Conservation (phyloP, 2,888 invertebrate genomes). For the Leptogaster cylindrica region DNA sequence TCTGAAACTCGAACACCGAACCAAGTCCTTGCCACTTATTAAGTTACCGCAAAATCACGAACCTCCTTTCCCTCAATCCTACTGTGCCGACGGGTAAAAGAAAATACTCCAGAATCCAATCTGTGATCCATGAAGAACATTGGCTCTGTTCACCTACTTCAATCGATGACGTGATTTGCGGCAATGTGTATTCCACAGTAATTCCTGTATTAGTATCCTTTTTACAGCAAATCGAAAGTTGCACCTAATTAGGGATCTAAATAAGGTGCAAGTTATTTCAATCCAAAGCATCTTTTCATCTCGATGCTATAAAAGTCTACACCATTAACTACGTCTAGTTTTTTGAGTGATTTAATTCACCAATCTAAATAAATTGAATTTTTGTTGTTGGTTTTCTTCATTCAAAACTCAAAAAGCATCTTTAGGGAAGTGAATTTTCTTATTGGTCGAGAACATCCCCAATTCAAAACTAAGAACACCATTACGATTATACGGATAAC, state of each 20-base stretch:
- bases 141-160: no score
- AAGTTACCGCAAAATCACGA: not conserved
- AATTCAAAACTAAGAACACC: not conserved
- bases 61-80: not conserved
- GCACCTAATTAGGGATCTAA: constrained; percentile 9
- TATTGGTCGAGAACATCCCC: not conserved
- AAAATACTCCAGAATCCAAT: not conserved
- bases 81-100: not conserved
- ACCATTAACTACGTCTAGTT: no score
- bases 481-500: constrained; percentile 6
- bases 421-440: not conserved
- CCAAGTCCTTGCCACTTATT: constrained; percentile 19
- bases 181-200: no score
- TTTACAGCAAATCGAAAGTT: constrained; percentile 2
- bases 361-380: not conserved
- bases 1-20: constrained; percentile 9
- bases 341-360: no score
- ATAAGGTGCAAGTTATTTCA: not conserved
- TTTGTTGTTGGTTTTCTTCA: no score
- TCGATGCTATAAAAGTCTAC: no score
- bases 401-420: not conserved
- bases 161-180: no score
- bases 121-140: not conserved
- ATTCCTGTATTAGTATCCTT: not conserved
- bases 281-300: no score